A percentile compares a stretch with the other conserved stretches of the same genome.
These are phyloP conservation scores for Theretra japonica DNA, from an alignment of 2,888 invertebrate species.

Conservation along the genomic window DNA sequence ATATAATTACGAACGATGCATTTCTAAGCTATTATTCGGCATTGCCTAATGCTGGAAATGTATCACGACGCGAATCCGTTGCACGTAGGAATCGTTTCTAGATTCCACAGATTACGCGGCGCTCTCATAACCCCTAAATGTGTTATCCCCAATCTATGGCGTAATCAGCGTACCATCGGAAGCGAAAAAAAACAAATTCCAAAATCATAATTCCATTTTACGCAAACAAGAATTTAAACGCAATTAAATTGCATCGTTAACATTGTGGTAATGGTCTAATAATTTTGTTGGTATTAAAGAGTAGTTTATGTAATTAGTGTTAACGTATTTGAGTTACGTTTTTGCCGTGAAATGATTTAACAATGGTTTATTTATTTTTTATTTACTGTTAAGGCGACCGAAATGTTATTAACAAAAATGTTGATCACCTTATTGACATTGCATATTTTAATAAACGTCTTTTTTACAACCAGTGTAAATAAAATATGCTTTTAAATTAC, in stretches of 20 bases:
- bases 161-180: constrained; percentile 17
- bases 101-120: constrained; percentile 27
- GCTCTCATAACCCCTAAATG: constrained; percentile 24
- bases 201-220: constrained; percentile 14
- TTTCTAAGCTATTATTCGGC: constrained; percentile 11
- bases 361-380: neutral
- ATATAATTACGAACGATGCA: constrained; percentile 15
- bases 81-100: constrained; percentile 28
- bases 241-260: constrained; percentile 22
- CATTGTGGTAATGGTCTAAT: constrained; percentile 23
- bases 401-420: neutral
- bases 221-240: constrained; percentile 19
- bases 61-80: constrained; percentile 18
- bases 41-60: constrained; percentile 20
- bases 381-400: neutral
- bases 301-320: constrained; percentile 10
- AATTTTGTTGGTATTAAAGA: constrained; percentile 20
- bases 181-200: constrained; percentile 15
- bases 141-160: constrained; percentile 5
- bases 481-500: no score
- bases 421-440: neutral
- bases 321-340: neutral
- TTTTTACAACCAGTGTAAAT: no score
- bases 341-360: neutral
- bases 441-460: no score